Conservation (phyloP, 2,888 invertebrate genomes). For the Athrips mouffetella region DNA sequence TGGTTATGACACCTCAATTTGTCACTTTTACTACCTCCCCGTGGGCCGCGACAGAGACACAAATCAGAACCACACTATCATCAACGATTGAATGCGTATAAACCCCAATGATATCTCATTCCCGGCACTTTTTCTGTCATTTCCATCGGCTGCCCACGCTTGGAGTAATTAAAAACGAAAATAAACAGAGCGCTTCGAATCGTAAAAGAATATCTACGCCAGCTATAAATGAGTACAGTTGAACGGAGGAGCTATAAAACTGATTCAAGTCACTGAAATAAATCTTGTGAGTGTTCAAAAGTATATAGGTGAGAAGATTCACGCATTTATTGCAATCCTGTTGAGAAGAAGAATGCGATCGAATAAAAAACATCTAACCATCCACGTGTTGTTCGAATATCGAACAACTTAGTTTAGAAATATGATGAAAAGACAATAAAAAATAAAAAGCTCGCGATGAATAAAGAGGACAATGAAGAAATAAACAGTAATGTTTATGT, state of each 20-base stretch:
- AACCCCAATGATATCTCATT: constrained; percentile 25
- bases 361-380: constrained; percentile 42
- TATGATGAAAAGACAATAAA: constrained; percentile 52
- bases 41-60: constrained; percentile 36
- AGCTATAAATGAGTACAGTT: constrained; percentile 76
- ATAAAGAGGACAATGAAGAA: constrained; percentile 49
- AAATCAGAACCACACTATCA: constrained; percentile 50
- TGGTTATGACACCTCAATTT: constrained; percentile 42
- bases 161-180: constrained; percentile 78
- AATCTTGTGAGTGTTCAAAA: constrained; percentile 64
- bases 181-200: constrained; percentile 76
- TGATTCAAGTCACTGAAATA: constrained; percentile 74
- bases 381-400: constrained; percentile 54
- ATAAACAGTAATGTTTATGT: constrained; percentile 40
- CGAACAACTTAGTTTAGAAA: constrained; percentile 38
- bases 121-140: constrained; percentile 54
- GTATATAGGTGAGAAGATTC: constrained; percentile 62
- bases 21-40: constrained; percentile 45
- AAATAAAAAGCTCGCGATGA: constrained; percentile 58
- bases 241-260: constrained; percentile 73
- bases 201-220: constrained; percentile 76
- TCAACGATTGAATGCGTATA: constrained; percentile 28
- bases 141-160: constrained; percentile 65
- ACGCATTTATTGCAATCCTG: constrained; percentile 51
- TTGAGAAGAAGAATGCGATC: constrained; percentile 55